Evolutionary conservation across 1,140 invertebrate genomes (phyloP), one percentile per base, ranked within the genome.

Genomic region (Diachasma alloeum): DNA sequence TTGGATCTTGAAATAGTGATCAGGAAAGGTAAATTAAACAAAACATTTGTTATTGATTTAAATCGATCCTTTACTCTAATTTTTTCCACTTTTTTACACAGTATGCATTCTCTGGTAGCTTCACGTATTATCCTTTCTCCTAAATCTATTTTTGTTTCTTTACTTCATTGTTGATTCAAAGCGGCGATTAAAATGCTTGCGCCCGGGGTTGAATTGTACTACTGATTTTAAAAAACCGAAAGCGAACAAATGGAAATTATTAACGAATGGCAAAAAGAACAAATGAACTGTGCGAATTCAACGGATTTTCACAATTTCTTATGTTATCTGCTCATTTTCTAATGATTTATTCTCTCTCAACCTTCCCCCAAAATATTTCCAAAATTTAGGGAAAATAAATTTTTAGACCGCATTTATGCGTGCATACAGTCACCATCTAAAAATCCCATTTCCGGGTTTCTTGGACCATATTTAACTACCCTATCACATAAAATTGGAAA

Each of bases 151-250:
- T 42, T 72, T 44, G 0, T 72, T 72, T 53, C 11, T 42, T 19
- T 4, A 42, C 9, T 70, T 72, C 15, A 72, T 44, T 59, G 36
- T 71, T 75, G 46, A 73, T 59, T 76, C 31, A 48, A 73, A 68
- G 56, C 71, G 31, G 19, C 59, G 26, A 42, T 37, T 66, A 19
- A 42, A 63, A 31, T 74, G 53, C 36, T 74, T 66, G 53, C 72
- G 72, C 72, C 22, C 72, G 59, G 37, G 39, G 26, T 74, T 59
- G 26, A 63, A 63, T 63, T 74, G 72, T 74, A 53, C 72, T 72
- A 53, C 48, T 56, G 31, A 39, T n/a, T 74, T 22, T 19, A 39
- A 42, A 74, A 63, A 74, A 42, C 10, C 22, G 19, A 63, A 63
- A 10, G 24, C 19, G 11, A 63, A 4, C 15, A 63, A 63, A 26